Evolutionary conservation across 64 coral and sea anemone species (phyloP).

Genomic region (Stylophora pistillata): DNA sequence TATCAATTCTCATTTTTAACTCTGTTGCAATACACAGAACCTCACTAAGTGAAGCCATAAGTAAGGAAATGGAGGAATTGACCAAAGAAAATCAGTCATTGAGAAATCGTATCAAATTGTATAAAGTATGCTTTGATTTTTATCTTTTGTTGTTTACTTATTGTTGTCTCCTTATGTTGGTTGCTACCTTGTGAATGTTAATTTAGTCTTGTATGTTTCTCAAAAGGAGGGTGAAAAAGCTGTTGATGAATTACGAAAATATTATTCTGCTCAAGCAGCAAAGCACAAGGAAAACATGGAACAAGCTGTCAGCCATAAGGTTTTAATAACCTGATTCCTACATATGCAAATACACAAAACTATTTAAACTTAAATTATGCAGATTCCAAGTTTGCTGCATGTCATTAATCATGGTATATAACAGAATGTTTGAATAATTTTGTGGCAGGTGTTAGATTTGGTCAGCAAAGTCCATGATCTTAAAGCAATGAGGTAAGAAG

Average conservation of each 20-base stretch:
- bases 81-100: conserved; percentile 17
- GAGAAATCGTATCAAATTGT: conserved; percentile 20
- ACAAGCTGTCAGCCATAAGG: conserved; percentile 35
- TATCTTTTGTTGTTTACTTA: neutral
- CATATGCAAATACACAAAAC: too few relatives aligned
- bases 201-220: neutral
- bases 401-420: too few relatives aligned
- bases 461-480: conserved; percentile 13
- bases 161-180: neutral
- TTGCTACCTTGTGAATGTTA: neutral
- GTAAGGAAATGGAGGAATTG: conserved; percentile 37
- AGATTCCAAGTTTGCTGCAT: too few relatives aligned
- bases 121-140: neutral
- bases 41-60: conserved; percentile 11
- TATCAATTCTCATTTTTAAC: neutral
- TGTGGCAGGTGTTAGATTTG: neutral
- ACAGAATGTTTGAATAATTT: neutral
- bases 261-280: conserved; percentile 6
- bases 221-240: conserved; percentile 27
- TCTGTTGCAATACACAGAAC: neutral
- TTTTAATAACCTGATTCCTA: too few relatives aligned
- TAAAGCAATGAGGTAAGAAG: conserved; percentile 13
- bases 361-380: too few relatives aligned
- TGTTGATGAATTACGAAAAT: conserved; percentile 24
- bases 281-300: conserved; percentile 35